Conservation (phyloP, 2,797 vertebrate species). For the Falco naumanni region DNA sequence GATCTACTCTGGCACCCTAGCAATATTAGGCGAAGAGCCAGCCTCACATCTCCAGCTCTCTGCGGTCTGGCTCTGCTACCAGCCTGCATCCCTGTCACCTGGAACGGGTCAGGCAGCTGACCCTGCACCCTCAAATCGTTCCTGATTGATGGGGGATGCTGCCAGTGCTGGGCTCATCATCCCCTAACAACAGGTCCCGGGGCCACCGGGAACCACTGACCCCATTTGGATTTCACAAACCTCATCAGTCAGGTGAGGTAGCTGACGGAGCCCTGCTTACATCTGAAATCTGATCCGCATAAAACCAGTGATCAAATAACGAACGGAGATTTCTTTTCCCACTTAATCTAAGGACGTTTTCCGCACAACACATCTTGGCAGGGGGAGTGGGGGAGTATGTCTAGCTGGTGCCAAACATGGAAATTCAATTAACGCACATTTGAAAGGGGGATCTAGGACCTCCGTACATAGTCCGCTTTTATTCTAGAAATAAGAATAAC, state of each 20-base stretch:
- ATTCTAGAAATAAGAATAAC: constrained; percentile 24
- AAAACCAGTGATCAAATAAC: constrained; percentile 1
- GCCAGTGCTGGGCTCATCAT: constrained; percentile 29
- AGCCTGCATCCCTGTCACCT: neutral
- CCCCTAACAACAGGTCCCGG: neutral
- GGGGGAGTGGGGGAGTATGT: neutral
- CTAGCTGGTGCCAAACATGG: neutral
- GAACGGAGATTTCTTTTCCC: neutral
- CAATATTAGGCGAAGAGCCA: constrained; percentile 51
- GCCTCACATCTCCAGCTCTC: neutral
- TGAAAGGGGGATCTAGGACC: neutral
- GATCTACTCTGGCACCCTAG: constrained; percentile 32
- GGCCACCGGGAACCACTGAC: neutral
- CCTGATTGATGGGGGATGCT: constrained; percentile 7
- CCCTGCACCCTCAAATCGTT: constrained; percentile 8
- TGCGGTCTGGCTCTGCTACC: neutral
- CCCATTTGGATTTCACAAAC: constrained; percentile 1
- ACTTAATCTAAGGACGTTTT: constrained; percentile 1
- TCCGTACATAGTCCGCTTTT: neutral
- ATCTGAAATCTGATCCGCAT: neutral
- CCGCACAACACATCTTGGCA: neutral
- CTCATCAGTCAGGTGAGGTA: constrained; percentile 34
- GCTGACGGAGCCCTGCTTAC: constrained; percentile 20
- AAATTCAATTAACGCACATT: neutral
- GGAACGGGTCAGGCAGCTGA: constrained; percentile 1